Base-by-base conservation (phyloP, 1,140 invertebrate species). In the Bilobella aurantiaca region DNA sequence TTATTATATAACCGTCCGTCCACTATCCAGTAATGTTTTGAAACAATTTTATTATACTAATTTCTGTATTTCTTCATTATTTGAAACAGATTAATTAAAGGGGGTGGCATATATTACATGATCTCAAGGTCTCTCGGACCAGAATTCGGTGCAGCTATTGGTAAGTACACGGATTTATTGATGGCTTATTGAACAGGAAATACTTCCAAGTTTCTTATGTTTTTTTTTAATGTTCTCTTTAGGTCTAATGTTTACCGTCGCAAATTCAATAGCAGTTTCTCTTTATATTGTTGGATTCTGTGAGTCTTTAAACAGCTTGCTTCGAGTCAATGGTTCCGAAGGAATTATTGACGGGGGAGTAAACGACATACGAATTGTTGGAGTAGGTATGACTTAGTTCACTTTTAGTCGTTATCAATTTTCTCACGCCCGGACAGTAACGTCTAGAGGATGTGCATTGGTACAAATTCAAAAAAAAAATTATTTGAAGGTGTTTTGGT, bases 241-340 rank as follows among this genome's bases (percentile, higher is more conserved):
- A 53, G 64, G 85, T 1, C 71, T 86, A 2, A 81, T 86, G 65
- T 85, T 86, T 70, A 83, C 82, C 32, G 69, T 86, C 29, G 84
- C 84, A 23, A 86, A 86, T 74, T 81, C 83, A 23, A 78, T 86
- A 16, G 84, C 83, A 58, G 81, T 82, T 21, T 79, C 85, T 8
- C 82, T 86, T 80, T 83, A 84, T 75, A 79, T 84, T 34, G 84
- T 86, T 1, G 84, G 85, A 16, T 84, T 86, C 75, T 81, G 83
- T 30, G 83, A 86, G 73, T 82, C 84, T 3, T 73, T 85, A 1
- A 76, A 79, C 46, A 80, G 78, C 64, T 68, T 82, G 27, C 63
- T 83, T 27, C 62, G 56, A 42, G 58, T 31, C 5, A 70, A 70
- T 60, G 61, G 62, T 27, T 64, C 49, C 63, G 64, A 63, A n/a